Evolutionary conservation across 2,797 vertebrate genomes (phyloP).

Genomic region (Micromesistius poutassou): DNA sequence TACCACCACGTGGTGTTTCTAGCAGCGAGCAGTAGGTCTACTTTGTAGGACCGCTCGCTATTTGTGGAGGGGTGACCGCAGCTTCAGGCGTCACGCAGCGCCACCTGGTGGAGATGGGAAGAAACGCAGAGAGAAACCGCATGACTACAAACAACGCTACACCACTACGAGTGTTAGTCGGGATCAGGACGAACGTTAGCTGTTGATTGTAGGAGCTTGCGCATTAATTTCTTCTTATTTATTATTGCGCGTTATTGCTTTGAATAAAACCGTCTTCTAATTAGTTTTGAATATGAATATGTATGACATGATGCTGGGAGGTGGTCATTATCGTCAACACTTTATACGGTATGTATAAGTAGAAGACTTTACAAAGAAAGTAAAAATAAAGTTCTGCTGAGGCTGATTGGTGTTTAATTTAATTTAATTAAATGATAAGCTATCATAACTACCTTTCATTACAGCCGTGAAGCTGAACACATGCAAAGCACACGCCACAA

Average conservation of each 20-base stretch:
- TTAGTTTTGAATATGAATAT: neutral
- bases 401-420: neutral
- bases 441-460: neutral
- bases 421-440: neutral
- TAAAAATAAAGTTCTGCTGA: neutral
- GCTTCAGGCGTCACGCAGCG: too few species aligned
- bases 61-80: too few species aligned
- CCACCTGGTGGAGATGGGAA: too few species aligned
- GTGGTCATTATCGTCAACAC: neutral
- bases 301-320: neutral
- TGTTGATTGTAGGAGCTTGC: neutral
- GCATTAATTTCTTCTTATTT: neutral
- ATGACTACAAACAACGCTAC: too few species aligned
- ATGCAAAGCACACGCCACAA: neutral
- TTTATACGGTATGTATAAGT: neutral
- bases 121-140: too few species aligned
- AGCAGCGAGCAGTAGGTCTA: too few species aligned
- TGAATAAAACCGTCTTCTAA: neutral
- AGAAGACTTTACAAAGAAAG: neutral
- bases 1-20: too few species aligned
- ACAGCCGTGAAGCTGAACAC: neutral
- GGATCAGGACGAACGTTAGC: too few species aligned
- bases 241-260: too few species aligned
- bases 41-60: too few species aligned
- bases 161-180: too few species aligned